Base-by-base conservation (phyloP, 2,113 vertebrate genomes). In the Chauna torquata region DNA sequence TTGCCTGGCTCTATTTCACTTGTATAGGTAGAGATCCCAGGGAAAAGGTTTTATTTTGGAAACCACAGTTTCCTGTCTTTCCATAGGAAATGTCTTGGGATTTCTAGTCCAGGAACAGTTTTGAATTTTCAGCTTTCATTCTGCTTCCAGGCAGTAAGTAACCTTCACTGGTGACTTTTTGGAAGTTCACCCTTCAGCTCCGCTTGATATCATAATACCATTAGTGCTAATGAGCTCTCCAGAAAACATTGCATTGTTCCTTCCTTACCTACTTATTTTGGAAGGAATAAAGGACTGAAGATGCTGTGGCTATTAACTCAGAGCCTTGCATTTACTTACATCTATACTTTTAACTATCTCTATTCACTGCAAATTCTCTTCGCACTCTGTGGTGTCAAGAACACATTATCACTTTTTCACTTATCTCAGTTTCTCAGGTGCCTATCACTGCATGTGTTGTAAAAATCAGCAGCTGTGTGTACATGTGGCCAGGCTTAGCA, bases 161-260 rank as follows among this genome's bases (percentile, higher is more conserved):
- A 93, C 92, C 80, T 93, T 93, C 86, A 57, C 13, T 59, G 57
- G 34, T 72, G 65, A 65, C 47, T 71, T 75, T 50, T 91, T 76
- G 16, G 1, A 79, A 93, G 86, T 68, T 94, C 65, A 87, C 38
- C 77, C 76, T 91, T 91, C 91, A 95, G 66, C 74, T 76, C 96
- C 81, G 76, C 80, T 90, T 91, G 92, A 85, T 94, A 89, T 12
- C 24, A 1, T 65, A 82, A 86, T 49, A 22, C 74, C 83, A 86
- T 92, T 85, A 94, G 80, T n/a, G 61, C 36, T 96, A 95, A 96
- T 89, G 96, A 95, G 86, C 61, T 96, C 80, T 87, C 83, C 80
- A 87, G 77, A 82, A 93, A 94, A 54, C 27, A 40, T 18, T 49
- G 74, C 34, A 76, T 68, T 82, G 57, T 52, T 85, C 57, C 12